Base-by-base conservation (phyloP, 2,797 vertebrate genomes). In the Labeo calbasu region DNA sequence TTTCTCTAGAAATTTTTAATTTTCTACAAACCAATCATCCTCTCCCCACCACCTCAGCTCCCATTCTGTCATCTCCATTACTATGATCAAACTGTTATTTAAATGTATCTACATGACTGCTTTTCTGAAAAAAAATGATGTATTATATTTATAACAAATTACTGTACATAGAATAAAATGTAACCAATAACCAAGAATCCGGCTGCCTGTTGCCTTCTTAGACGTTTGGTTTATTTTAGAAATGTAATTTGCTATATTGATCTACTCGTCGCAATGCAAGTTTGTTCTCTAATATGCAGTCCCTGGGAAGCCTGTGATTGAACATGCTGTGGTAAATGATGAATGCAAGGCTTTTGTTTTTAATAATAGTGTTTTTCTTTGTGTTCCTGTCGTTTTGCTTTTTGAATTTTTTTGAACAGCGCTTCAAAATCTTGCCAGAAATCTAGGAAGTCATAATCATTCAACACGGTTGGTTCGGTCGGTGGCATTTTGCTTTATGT, bases 131-230 rank as follows among this genome's bases (percentile, higher is more conserved):
- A 85, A 77, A 97, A 96, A 96, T 91, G 19, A 90, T 97, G 96
- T 97, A 98, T 96, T 97, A 98, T 99, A 99, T 99, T 99, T 98
- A 97, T 98, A 97, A 97, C 95, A 96, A 96, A 96, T 96, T 94
- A 94, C 93, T 98, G 97, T 98, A 98, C 95, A 98, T 99, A 98
- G 95, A 96, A 97, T 98, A 97, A 97, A 98, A 96, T 95, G 92
- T 95, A 94, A 95, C 93, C 94, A 89, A 90, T 93, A 92, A 94
- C 89, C 91, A 91, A 91, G 88, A 79, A 89, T 9, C 63, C 40
- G 21, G 11, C 32, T 76, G 61, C 61, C 23, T 70, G 73, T 69
- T 77, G 72, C 15, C 12, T 46, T 9, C 19, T 83, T 82, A 36
- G 25, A 3, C 2, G 21, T 25, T 53, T 3, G 4, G 25, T 63